phyloP scores from a whole-genome alignment of 2,888 invertebrate genomes.

The Leptura quadrifasciata region DNA sequence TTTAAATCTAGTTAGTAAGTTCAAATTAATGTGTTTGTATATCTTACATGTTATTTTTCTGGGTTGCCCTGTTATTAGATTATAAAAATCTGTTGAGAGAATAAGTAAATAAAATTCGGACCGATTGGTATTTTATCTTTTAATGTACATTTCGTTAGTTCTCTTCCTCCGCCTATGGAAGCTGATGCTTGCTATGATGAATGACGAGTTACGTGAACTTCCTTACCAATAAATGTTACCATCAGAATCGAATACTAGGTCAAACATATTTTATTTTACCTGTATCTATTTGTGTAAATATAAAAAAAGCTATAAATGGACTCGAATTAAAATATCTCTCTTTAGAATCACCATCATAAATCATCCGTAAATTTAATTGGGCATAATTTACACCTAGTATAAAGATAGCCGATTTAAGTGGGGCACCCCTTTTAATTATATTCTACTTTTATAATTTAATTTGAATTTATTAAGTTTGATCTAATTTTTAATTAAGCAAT shows the following conservation, averaged over 20 bases:
- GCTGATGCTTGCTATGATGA: constrained; percentile 18
- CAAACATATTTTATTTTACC: constrained; percentile 27
- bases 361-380: constrained; percentile 33
- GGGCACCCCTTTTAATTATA: constrained; percentile 44
- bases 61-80: no score
- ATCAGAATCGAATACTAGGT: constrained; percentile 27
- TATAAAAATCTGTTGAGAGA: no score
- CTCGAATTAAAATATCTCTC: constrained; percentile 36
- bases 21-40: no score
- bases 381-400: constrained; percentile 32
- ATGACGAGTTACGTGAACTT: constrained; percentile 35
- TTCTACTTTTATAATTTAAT: constrained; percentile 37
- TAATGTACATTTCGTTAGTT: neutral
- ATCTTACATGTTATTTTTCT: no score
- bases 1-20: no score
- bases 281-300: constrained; percentile 6
- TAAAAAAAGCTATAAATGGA: constrained; percentile 31
- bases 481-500: constrained; percentile 36
- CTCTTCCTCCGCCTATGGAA: constrained; percentile 20
- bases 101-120: no score
- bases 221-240: constrained; percentile 27
- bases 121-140: neutral
- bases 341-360: constrained; percentile 28
- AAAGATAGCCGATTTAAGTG: constrained; percentile 29
- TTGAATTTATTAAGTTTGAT: constrained; percentile 40